Conservation (phyloP, 2,797 vertebrate species). For the Phalanger gymnotis region DNA sequence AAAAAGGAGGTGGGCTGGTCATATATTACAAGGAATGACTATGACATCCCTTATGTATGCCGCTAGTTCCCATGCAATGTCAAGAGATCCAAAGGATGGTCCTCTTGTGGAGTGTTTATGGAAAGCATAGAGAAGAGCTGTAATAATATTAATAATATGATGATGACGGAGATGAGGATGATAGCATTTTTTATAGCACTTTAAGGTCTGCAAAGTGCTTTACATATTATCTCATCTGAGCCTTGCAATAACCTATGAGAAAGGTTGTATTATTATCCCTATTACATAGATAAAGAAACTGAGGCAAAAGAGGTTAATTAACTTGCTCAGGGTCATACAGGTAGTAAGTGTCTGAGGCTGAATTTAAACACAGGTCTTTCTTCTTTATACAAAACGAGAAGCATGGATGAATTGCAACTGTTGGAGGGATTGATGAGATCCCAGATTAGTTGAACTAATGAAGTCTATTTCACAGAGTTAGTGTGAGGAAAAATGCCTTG, state of each 20-base stretch:
- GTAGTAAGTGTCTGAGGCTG: background rate
- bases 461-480: background rate
- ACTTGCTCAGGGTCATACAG: background rate
- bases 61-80: background rate
- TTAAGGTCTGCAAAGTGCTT: background rate
- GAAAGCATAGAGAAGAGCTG: background rate
- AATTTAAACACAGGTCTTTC: background rate
- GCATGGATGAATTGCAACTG: background rate
- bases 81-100: background rate
- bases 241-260: background rate
- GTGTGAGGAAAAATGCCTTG: background rate
- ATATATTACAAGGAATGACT: background rate
- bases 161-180: background rate
- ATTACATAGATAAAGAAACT: background rate
- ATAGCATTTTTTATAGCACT: background rate
- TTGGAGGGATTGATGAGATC: background rate
- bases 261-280: background rate
- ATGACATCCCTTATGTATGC: background rate
- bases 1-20: background rate
- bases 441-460: background rate
- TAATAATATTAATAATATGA: background rate
- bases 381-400: background rate
- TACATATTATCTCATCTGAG: background rate
- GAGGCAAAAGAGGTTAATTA: background rate
- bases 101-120: background rate